Base-by-base conservation (phyloP, 23 tunicate species). In the Styela plicata region DNA sequence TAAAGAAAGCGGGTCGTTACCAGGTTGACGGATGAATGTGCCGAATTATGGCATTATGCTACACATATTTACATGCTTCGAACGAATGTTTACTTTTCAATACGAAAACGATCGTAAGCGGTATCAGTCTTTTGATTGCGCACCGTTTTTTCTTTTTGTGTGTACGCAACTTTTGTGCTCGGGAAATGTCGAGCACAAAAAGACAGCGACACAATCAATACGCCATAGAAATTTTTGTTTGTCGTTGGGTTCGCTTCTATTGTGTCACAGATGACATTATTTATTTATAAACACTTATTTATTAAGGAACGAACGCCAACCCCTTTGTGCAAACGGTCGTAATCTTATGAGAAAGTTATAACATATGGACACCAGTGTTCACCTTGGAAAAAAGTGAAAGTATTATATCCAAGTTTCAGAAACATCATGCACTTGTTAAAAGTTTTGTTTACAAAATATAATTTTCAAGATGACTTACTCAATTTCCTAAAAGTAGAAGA, bases 261-360 rank as follows among this genome's bases (percentile, higher is more conserved):
- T 76, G 81, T 76, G 29, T 44, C 81, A 27, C n/a, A 28, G 81
- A 76, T 76, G 81, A 76, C 81, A 76, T 76, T 76, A 76, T 76
- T 76, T 76, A 76, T 76, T 76, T 76, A 76, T 76, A 76, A 76
- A 76, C 81, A 76, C 81, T 76, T 76, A 44, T 76, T 76, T 76
- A 53, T 36, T 44, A 76, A 76, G 27, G 53, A 65, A 76, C 22
- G 81, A 76, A 76, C 81, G 81, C 32, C 37, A 29, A 24, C 66
- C 53, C n/a, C 81, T 76, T 76, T 76, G 81, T 76, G 81, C 2
- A 44, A 76, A 76, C 66, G 64, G n/a, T 57, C 81, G 37, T 71
- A 76, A 76, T 76, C 81, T 76, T 76, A 76, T 76, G 81, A 76
- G 81, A 76, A 76, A 76, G 66, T 76, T 76, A 76, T 44, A 44